phyloP scores from a whole-genome alignment of 2,797 vertebrate genomes.

The Sparus aurata region DNA sequence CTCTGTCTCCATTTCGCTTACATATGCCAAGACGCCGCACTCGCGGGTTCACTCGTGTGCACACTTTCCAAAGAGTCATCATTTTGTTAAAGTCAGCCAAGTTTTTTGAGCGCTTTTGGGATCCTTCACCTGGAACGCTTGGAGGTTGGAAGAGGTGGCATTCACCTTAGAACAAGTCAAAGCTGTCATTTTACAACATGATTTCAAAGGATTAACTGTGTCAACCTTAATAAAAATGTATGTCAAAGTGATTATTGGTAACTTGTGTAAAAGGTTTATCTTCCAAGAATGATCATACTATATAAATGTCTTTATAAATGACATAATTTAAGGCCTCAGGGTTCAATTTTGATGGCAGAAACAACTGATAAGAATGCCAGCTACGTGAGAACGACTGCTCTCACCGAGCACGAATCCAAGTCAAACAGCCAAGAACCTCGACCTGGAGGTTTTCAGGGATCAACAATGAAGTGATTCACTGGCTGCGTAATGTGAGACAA shows the following conservation, averaged over 20 bases:
- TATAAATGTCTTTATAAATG: background rate
- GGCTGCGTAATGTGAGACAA: background rate
- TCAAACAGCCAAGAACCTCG: background rate
- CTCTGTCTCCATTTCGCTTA: too few species aligned
- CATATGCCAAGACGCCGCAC: too few species aligned
- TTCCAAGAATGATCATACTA: background rate
- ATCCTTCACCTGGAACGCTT: too few species aligned
- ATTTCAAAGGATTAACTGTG: too few species aligned
- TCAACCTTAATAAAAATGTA: background rate
- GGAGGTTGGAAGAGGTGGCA: too few species aligned
- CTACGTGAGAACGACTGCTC: background rate
- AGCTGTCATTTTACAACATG: too few species aligned
- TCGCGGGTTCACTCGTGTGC: too few species aligned
- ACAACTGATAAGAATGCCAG: too few species aligned
- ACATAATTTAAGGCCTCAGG: background rate
- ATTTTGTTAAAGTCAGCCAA: too few species aligned
- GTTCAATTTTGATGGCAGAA: background rate
- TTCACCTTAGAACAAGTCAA: too few species aligned
- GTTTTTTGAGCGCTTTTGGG: too few species aligned
- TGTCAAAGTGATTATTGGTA: background rate
- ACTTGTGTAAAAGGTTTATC: background rate
- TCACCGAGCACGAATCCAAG: background rate
- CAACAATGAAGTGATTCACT: constrained; percentile 1
- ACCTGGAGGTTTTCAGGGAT: background rate
- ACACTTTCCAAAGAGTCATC: too few species aligned